Evolutionary conservation across 2,113 vertebrate species (phyloP), one percentile per base, ranked within the genome.

Genomic region (Cervus canadensis): DNA sequence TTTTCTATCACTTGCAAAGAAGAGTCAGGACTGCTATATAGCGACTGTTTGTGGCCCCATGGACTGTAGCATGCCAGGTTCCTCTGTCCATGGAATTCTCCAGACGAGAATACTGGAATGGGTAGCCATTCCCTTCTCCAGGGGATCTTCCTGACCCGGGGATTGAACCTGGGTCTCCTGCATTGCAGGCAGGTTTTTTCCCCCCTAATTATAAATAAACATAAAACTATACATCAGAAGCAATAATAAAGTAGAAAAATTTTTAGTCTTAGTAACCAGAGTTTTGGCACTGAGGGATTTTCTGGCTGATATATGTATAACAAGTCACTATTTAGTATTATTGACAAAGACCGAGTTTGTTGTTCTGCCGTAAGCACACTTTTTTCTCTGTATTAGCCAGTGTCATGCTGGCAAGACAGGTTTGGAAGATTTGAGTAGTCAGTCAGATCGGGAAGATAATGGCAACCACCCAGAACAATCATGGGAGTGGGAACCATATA

Each of bases 231-330:
- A 64, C 33, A 67, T 21, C 88, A 79, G 25, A 56, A 97, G 17
- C 17, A 81, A 4, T 50, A 48, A 87, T 52, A 96, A 95, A 92
- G 19, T 52, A 33, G 7, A 62, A 64, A 95, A 19, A 5, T 59
- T 50, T 95, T 74, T 60, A 81, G 64, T 88, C 40, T 91, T 87
- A 62, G 57, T 96, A 86, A 76, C 19, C 60, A 43, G 94, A 95
- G 33, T 50, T 88, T 93, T 57, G 79, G 64, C 11, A 85, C 25
- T 23, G 60, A 87, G 14, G 28, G 54, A 33, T 83, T 91, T 94
- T 94, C 36, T 85, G 79, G 48, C 48, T 64, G 85, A 26, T 7
- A 30, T 7, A n/a, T 7, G 16, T 92, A 59, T 84, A 25, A 14
- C 6, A 11, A 30, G 56, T 82, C 50, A 59, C 17, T 91, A 4